Base-by-base conservation (phyloP, 2,888 invertebrate genomes). In the Choristoneura rosaceana region DNA sequence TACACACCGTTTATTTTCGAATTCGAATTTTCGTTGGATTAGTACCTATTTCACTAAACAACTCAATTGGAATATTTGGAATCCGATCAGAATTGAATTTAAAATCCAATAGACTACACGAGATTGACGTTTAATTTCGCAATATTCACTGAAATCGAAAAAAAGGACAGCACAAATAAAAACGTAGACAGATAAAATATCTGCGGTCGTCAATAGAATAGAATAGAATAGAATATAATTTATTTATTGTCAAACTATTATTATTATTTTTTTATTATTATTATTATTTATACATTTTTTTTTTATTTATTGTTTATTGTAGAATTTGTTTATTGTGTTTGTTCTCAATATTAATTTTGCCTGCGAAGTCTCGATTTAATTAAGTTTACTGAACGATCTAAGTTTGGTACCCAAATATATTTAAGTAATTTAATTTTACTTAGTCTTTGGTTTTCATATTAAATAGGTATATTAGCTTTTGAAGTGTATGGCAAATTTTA, bases 31-130 rank as follows among this genome's bases (percentile, higher is more conserved):
- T 50, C 50, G n/a, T 47, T 47, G 17, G 9, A 12, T 47, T 47
- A 52, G 9, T 5, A 25, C 25, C 25, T 25, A 52, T 52, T 52
- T 17, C 17, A 17, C 52, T 7, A 52, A 17, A 7, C 52, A 17
- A 52, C 17, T 52, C 17, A 52, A 52, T 52, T 52, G 52, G 17
- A 52, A 52, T 55, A 52, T 17, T 52, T 52, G 52, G 17, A 52
- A 52, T 55, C 25, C 25, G 25, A 12, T 55, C 25, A 0, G 25
- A 10, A 55, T 25, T 55, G 17, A 55, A 55, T 55, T 55, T 55
- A 15, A n/a, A 47, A n/a, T 17, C 17, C 8, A 52, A 55, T 25
- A 55, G 55, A 25, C 10, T 10, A 55, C 55, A 55, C 10, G 2
- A 25, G 25, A 25, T 55, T 55, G 12, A 55, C 4, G 17, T 25